Evolutionary conservation across 2,797 vertebrate genomes (phyloP), one percentile per base, ranked within the genome.

Genomic region (Rhinogobio ventralis): DNA sequence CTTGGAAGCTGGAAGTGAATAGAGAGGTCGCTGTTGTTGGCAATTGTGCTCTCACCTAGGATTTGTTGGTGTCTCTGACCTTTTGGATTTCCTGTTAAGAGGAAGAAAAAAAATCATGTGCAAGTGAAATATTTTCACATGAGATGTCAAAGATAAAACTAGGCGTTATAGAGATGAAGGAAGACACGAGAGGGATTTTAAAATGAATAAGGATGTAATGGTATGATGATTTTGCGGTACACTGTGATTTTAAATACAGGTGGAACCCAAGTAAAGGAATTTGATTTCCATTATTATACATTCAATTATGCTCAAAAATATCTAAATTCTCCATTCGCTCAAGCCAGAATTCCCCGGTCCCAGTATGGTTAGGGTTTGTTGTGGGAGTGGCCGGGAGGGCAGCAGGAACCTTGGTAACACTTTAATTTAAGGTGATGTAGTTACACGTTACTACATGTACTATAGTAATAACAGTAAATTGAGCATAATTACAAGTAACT

Each of bases 31-130:
- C 51, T 13, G 77, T 46, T 62, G 53, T 67, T 67, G 42, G 67
- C 55, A 10, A 39, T 49, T 36, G 51, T 64, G 19, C 28, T 81
- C 33, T 64, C 28, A 23, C 39, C 46, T 77, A 88, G 3, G 55
- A 76, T 30, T 74, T 83, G 25, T n/a, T 30, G 39, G 62, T 1
- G 14, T 67, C 86, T 76, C 82, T 57, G 36, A 90, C 89, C 30
- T 83, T 89, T n/a, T 86, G 77, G 53, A 90, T 90, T 67, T 90
- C 87, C 89, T 90, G 84, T 89, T 67, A 8, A 8, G 39, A 60
- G 39, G 36, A 69, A 80, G 68, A 78, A 3, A 55, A 5, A 53
- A 64, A 33, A 7, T 36, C 15, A 28, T 2, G 0, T 19, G 11
- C 13, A 75, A 51, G 13, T 39, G 5, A 42, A 53, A 25, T 28